Evolutionary conservation across 2,797 vertebrate species (phyloP), one percentile per base, ranked within the genome.

Genomic region (Melanotaenia nigrans): DNA sequence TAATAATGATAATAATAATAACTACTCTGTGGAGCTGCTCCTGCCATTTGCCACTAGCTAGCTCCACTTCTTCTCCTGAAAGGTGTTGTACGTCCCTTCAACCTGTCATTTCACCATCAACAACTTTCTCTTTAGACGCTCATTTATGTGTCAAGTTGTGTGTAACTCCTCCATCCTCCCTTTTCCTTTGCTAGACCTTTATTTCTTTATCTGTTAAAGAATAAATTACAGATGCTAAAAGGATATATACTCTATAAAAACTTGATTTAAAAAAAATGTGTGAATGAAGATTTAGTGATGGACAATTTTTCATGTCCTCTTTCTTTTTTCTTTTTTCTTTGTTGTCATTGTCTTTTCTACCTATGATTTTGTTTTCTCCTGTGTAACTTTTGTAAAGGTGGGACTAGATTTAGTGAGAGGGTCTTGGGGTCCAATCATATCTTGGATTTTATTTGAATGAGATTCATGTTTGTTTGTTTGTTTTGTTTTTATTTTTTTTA

Each of bases 1-100:
- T 57, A 45, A 65, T 40, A 88, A 90, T 94, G 80, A 81, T 77
- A 69, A 75, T 85, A 84, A 42, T 45, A n/a, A 47, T 47, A 55
- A 16, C 90, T 80, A 93, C 90, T 89, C 92, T 85, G 92, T 89
- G 93, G 92, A 91, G 92, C 92, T 93, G 81, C 83, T 89, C 86
- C 83, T 82, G 78, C 85, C 84, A 71, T 89, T 86, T 8, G 33
- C 82, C 78, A 63, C 66, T 65, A 71, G 81, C 82, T 92, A 73
- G 74, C 79, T 74, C 72, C 72, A 63, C 77, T 0, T 75, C 68
- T 35, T 61, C 74, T 65, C 8, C 30, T 8, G 25, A 45, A 58
- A 61, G 77, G 54, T 12, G 40, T 42, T 77, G 33, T 22, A 47
- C 62, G 80, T 66, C 53, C 53, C 67, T 58, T 30, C 69, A 42